phyloP scores from a whole-genome alignment of 2,113 vertebrate genomes.

The Poeciliopsis retropinna region DNA sequence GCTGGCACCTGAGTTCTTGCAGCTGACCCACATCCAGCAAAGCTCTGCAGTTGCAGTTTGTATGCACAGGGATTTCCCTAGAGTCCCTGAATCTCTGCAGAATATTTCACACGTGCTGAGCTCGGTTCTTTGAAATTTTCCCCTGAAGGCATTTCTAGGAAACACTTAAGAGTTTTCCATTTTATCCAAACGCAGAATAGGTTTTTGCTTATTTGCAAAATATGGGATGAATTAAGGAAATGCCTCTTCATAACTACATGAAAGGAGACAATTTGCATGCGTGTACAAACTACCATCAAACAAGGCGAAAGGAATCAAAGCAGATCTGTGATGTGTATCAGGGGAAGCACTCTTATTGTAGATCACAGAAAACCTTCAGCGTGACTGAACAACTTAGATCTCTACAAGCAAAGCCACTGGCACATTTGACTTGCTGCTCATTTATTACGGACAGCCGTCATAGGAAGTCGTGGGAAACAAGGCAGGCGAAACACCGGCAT shows the following conservation, averaged over 20 bases:
- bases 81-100: no score
- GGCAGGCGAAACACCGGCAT: background rate
- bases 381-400: slow-evolving; percentile 40
- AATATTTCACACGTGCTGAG: no score
- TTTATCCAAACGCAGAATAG: slow-evolving; percentile 10
- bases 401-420: slow-evolving; percentile 31
- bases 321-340: slow-evolving; percentile 65
- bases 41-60: background rate
- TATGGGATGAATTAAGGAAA: slow-evolving; percentile 33
- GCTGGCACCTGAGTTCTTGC: background rate
- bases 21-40: background rate
- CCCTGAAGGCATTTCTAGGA: no score
- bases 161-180: background rate
- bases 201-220: slow-evolving; percentile 15
- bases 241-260: slow-evolving; percentile 16
- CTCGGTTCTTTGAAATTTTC: no score
- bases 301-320: slow-evolving; percentile 23
- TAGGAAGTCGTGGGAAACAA: background rate
- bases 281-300: slow-evolving; percentile 27
- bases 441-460: slow-evolving; percentile 16
- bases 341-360: slow-evolving; percentile 41
- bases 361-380: slow-evolving; percentile 40
- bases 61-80: no score
- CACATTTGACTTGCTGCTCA: slow-evolving; percentile 24
- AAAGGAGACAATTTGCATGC: slow-evolving; percentile 56